Conservation (phyloP, 2,888 invertebrate species). For the Coleophora flavipennella region DNA sequence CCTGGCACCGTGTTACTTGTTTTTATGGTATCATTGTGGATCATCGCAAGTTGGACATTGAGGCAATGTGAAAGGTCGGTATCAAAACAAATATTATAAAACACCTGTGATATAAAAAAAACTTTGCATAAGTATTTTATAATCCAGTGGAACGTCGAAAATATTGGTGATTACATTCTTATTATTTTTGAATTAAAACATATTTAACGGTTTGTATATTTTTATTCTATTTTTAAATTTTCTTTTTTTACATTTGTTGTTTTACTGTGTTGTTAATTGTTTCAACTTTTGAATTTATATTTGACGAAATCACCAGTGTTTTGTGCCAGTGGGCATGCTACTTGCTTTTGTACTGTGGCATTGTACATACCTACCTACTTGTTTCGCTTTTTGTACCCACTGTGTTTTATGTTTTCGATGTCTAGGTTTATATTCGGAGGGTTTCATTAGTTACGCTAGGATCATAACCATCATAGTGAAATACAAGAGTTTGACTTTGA, state of each 20-base stretch:
- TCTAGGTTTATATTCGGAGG: conserved; percentile 36
- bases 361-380: conserved; percentile 49
- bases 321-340: conserved; percentile 61
- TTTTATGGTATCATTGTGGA: conserved; percentile 99
- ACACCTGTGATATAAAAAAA: too few species aligned
- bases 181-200: background rate
- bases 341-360: conserved; percentile 63
- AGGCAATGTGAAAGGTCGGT: conserved; percentile 98
- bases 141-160: conserved; percentile 15
- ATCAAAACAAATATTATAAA: conserved; percentile 17
- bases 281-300: background rate
- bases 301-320: conserved; percentile 35
- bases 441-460: conserved; percentile 52
- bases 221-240: conserved; percentile 15
- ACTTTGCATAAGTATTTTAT: conserved; percentile 32
- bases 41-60: conserved; percentile 99
- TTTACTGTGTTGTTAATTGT: background rate
- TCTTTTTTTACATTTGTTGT: conserved; percentile 26
- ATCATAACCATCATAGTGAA: conserved; percentile 54
- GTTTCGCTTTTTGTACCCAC: conserved; percentile 53
- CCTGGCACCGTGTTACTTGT: conserved; percentile 97
- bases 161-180: conserved; percentile 19
- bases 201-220: background rate
- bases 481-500: conserved; percentile 72
- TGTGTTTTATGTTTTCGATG: conserved; percentile 46